Evolutionary conservation across 2,888 invertebrate species (phyloP), one percentile per base, ranked within the genome.

Genomic region (Eretmocerus hayati): DNA sequence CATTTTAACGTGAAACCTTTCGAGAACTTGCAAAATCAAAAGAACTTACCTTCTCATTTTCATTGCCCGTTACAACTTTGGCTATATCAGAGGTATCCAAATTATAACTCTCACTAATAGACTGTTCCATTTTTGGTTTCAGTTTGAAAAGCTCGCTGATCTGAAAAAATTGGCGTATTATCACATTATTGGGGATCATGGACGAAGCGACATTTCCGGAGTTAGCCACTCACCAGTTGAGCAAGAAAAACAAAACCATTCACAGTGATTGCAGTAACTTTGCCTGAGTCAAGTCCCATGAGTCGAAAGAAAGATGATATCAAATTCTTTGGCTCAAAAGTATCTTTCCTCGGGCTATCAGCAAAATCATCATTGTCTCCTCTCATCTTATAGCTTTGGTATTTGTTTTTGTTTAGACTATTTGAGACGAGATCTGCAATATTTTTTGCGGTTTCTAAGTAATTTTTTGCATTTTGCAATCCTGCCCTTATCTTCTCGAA

Each of bases 161-260:
- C 84, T 84, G 71, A 53, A 74, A 75, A 42, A 5, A 46, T 20
- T 31, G 6, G 2, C 16, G 4, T 5, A 6, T n/a, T n/a, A 23
- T 21, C 22, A 18, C n/a, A n/a, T n/a, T n/a, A n/a, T n/a, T n/a
- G n/a, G n/a, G n/a, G n/a, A n/a, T n/a, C n/a, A n/a, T n/a, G n/a
- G n/a, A n/a, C n/a, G n/a, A n/a, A n/a, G n/a, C n/a, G n/a, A n/a
- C n/a, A n/a, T n/a, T n/a, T n/a, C n/a, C n/a, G n/a, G n/a, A n/a
- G n/a, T n/a, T n/a, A n/a, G n/a, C n/a, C n/a, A n/a, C 50, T 31
- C 31, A 89, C 90, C 81, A 89, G 77, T 73, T 90, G 88, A 2
- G 90, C 89, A 15, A 90, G 77, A 70, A 89, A 87, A 55, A 90
- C 83, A 15, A 90, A 76, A 18, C 86, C 87, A 66, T 90, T 90